These are phyloP conservation scores for Xylocopa sonorina DNA, from an alignment of 1,140 invertebrate genomes.

Conservation along the genomic window DNA sequence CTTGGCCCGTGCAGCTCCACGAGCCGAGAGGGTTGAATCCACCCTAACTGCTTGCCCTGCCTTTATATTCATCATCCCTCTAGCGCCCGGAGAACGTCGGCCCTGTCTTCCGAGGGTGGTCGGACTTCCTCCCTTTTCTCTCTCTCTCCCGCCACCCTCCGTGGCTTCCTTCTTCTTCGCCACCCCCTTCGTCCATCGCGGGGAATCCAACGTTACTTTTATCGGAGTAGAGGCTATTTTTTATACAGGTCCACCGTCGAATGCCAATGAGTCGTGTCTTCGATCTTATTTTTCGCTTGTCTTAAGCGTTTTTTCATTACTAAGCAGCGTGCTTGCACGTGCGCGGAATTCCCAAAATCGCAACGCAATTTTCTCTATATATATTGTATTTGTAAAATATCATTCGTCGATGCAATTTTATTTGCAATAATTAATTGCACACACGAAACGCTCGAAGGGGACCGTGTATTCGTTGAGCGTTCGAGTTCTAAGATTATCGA, in stretches of 20 bases:
- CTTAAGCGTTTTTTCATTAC: constrained; percentile 1
- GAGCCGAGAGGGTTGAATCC: constrained; percentile 79
- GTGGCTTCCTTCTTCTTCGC: constrained; percentile 51
- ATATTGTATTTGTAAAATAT: no score
- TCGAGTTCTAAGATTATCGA: no score
- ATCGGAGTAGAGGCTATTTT: constrained; percentile 61
- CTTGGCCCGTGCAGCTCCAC: constrained; percentile 70
- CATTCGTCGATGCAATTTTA: no score
- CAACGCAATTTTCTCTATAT: no score
- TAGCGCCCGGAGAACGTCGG: constrained; percentile 62
- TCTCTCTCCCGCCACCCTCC: not conserved
- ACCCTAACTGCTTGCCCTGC: constrained; percentile 76
- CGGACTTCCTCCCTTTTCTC: constrained; percentile 45
- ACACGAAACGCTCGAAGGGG: no score
- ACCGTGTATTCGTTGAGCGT: no score
- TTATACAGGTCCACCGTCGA: constrained; percentile 56
- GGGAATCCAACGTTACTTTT: constrained; percentile 60
- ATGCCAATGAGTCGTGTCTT: constrained; percentile 57
- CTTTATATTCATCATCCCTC: constrained; percentile 71
- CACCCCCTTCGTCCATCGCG: constrained; percentile 34
- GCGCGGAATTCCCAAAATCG: no score
- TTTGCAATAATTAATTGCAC: no score
- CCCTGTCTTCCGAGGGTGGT: constrained; percentile 37
- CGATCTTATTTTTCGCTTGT: constrained; percentile 1
- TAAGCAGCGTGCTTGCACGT: not conserved